Conservation (phyloP, 2,888 invertebrate species). For the Rotaria macrura region DNA sequence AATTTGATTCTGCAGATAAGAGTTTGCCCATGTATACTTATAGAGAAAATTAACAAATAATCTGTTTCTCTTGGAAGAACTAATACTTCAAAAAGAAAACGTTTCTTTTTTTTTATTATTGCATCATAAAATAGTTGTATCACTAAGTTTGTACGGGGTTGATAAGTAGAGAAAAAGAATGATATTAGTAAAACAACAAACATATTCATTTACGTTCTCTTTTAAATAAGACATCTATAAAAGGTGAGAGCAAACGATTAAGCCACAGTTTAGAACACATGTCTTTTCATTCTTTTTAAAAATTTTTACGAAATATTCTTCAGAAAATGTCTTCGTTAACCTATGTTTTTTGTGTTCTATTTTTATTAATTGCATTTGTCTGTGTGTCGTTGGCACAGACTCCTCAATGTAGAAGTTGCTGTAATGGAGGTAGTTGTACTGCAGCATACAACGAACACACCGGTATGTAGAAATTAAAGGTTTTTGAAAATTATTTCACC, state of each 20-base stretch:
- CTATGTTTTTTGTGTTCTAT: not conserved
- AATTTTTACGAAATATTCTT: not conserved
- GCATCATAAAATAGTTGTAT: too few relatives aligned
- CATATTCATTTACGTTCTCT: not conserved
- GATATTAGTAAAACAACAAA: too few relatives aligned
- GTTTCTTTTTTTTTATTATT: too few relatives aligned
- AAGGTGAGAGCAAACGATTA: not conserved
- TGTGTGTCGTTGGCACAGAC: not conserved
- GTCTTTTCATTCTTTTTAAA: not conserved
- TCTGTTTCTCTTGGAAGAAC: too few relatives aligned
- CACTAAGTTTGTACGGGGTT: too few relatives aligned
- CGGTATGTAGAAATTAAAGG: not conserved
- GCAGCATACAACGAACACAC: not conserved
- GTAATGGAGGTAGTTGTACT: not conserved
- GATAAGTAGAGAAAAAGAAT: too few relatives aligned
- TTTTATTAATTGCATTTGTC: not conserved
- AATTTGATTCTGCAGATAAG: too few relatives aligned
- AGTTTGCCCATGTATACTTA: too few relatives aligned
- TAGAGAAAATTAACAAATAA: too few relatives aligned
- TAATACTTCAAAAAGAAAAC: too few relatives aligned
- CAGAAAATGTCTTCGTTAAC: not conserved
- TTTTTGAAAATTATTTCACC: not conserved
- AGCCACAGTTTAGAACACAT: not conserved
- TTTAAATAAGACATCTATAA: not conserved
- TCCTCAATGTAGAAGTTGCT: not conserved